Evolutionary conservation across 1,140 invertebrate genomes (phyloP).

Genomic region (Drosophila auraria): DNA sequence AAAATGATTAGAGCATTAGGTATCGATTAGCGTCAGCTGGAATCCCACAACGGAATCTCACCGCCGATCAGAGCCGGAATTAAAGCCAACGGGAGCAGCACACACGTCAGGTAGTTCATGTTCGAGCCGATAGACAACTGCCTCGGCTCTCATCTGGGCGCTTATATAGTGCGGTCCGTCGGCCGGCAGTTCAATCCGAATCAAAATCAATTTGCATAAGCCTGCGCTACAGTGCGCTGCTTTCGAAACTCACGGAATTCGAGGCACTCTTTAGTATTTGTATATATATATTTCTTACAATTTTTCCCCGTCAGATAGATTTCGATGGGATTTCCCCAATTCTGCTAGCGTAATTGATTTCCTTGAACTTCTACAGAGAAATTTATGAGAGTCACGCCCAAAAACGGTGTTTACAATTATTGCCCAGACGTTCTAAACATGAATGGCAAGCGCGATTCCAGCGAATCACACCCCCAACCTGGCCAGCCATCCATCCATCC

Average conservation of each 20-base stretch:
- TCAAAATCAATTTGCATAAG: constrained; percentile 63
- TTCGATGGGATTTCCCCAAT: constrained; percentile 27
- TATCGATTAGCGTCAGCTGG: constrained; percentile 24
- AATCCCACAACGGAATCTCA: constrained; percentile 24
- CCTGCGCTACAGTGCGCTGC: constrained; percentile 17
- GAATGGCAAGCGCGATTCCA: constrained; percentile 61
- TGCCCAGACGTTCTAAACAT: constrained; percentile 31
- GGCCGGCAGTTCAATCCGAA: constrained; percentile 27
- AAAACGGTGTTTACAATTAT: constrained; percentile 32
- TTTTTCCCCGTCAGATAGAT: constrained; percentile 3
- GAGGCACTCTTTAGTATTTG: background rate
- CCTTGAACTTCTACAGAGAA: constrained; percentile 32
- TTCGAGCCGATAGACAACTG: constrained; percentile 27
- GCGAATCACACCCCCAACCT: constrained; percentile 35
- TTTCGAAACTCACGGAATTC: constrained; percentile 8
- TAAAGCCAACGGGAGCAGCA: constrained; percentile 51
- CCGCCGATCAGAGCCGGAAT: constrained; percentile 60
- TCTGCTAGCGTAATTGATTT: constrained; percentile 34
- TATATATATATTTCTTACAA: background rate
- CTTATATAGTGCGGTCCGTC: constrained; percentile 36
- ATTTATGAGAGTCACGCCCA: constrained; percentile 48
- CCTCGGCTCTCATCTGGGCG: background rate
- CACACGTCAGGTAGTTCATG: constrained; percentile 68
- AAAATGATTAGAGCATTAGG: constrained; percentile 21
- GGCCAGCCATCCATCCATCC: background rate